A percentile compares a stretch with the other conserved stretches of the same genome.
These are phyloP conservation scores for Psittacula derbiana DNA, from an alignment of 2,797 vertebrate species.

Conservation along the genomic window DNA sequence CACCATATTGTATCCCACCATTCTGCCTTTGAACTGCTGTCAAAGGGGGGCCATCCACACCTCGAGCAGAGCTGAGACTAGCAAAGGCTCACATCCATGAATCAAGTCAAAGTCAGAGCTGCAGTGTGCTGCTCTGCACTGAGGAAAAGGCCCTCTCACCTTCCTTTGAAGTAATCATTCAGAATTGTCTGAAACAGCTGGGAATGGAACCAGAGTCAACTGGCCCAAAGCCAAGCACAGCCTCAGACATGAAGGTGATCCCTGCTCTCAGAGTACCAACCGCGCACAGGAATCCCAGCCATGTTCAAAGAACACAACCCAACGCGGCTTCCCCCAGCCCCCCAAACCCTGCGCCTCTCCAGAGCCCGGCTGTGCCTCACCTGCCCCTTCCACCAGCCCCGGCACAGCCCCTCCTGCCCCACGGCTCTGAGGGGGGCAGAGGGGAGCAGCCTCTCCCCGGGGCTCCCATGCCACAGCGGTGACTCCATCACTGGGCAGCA, in stretches of 20 bases:
- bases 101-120: background rate
- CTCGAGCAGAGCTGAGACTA: background rate
- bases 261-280: background rate
- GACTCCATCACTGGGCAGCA: rapidly evolving
- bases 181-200: background rate
- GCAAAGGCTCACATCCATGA: background rate
- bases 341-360: background rate
- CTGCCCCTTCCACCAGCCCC: background rate
- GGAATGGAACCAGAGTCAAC: background rate
- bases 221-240: background rate
- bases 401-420: background rate
- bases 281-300: background rate
- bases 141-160: background rate
- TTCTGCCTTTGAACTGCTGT: background rate
- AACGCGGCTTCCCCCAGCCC: background rate
- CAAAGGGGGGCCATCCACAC: background rate
- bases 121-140: background rate
- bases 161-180: background rate
- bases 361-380: background rate
- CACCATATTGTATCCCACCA: background rate
- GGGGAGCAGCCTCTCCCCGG: background rate
- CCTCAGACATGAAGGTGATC: rapidly evolving
- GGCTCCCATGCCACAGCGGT: rapidly evolving
- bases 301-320: background rate
- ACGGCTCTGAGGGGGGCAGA: background rate